Evolutionary conservation across 2,113 vertebrate species (phyloP).

Genomic region (Gallinago media): DNA sequence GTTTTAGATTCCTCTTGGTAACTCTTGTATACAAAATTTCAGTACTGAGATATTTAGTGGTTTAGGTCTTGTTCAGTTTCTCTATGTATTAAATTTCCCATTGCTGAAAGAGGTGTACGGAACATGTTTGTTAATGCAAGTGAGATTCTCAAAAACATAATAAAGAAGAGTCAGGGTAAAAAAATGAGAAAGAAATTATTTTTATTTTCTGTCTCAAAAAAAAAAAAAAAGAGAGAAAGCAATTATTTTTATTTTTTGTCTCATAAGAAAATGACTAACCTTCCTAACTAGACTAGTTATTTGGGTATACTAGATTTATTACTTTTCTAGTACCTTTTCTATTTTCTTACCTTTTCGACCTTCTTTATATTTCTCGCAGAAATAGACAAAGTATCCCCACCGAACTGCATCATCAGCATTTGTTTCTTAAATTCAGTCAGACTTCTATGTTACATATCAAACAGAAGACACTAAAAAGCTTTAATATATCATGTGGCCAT

Average conservation of each 20-base stretch:
- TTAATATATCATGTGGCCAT: background rate
- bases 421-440: background rate
- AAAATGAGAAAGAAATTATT: background rate
- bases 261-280: background rate
- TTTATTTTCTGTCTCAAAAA: background rate
- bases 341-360: background rate
- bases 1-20: background rate
- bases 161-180: background rate
- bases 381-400: background rate
- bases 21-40: background rate
- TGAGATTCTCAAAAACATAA: background rate
- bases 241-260: background rate
- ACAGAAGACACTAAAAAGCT: background rate
- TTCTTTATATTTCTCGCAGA: background rate
- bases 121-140: background rate
- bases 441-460: background rate
- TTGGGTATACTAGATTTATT: background rate
- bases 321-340: background rate
- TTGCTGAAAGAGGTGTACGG: background rate
- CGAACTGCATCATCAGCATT: background rate
- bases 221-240: background rate
- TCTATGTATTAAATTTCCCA: background rate
- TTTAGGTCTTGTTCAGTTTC: background rate
- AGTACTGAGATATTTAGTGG: background rate
- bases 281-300: background rate